Percentiles rank a stretch among this genome's conserved stretches.
Conservation (phyloP, 2,888 invertebrate species). For the Frankliniella fusca region DNA sequence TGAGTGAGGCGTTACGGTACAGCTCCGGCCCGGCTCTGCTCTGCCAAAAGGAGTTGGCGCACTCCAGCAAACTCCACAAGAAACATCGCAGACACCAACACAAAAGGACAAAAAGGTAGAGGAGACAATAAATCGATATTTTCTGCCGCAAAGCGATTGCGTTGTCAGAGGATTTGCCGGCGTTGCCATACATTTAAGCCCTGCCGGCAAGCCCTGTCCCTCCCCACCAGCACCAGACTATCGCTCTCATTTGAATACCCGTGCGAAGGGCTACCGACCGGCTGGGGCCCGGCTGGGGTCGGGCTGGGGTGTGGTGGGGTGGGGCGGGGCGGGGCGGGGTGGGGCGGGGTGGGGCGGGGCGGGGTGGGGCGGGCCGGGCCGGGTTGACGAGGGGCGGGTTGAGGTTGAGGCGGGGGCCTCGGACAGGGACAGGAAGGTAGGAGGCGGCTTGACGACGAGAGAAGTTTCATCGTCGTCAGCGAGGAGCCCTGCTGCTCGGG, state of each 20-base stretch:
- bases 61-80: not conserved
- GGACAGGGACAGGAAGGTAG: no score
- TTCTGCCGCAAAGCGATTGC: not conserved
- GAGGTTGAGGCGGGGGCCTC: no score
- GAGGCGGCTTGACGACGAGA: no score
- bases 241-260: slow-evolving; percentile 10
- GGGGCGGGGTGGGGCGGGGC: no score
- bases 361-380: no score
- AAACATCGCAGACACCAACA: not conserved
- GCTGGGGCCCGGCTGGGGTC: not conserved
- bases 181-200: no score
- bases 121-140: not conserved
- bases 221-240: not conserved
- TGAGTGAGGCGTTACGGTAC: not conserved
- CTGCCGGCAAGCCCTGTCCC: not conserved
- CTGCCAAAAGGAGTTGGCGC: no score
- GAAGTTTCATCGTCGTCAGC: no score
- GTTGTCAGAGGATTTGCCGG: not conserved
- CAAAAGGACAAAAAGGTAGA: not conserved
- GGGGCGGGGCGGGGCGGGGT: not conserved
- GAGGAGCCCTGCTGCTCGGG: no score
- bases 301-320: not conserved
- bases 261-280: not conserved
- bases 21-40: no score
- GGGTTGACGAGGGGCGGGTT: no score